phyloP scores from a whole-genome alignment of 2,888 invertebrate species.

The Chironomus riparius region DNA sequence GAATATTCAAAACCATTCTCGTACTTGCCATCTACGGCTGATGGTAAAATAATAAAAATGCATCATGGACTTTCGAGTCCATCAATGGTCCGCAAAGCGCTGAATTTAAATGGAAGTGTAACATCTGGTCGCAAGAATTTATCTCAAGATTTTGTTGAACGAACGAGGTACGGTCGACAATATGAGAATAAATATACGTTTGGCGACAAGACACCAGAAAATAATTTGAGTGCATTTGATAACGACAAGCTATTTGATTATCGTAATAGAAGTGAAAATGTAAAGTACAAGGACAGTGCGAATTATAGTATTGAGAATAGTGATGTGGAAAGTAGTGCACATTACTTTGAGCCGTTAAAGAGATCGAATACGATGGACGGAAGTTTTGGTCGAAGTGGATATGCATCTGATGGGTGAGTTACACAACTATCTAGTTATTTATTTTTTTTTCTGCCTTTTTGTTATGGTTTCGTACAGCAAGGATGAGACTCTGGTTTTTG shows the following conservation, averaged over 20 bases:
- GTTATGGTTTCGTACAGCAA: no score
- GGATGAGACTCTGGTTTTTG: no score
- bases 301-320: slow-evolving; percentile 6
- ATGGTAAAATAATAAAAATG: slow-evolving; percentile 50
- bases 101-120: slow-evolving; percentile 35
- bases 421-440: background rate
- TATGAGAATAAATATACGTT: slow-evolving; percentile 32
- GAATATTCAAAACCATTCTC: slow-evolving; percentile 83
- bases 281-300: slow-evolving; percentile 1
- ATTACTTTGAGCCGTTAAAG: slow-evolving; percentile 31
- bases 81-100: slow-evolving; percentile 69
- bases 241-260: slow-evolving; percentile 18
- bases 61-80: slow-evolving; percentile 73
- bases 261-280: slow-evolving; percentile 20
- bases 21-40: slow-evolving; percentile 49
- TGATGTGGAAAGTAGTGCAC: background rate
- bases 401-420: slow-evolving; percentile 25
- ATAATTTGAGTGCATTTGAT: slow-evolving; percentile 25
- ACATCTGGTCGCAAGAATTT: slow-evolving; percentile 35
- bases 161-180: slow-evolving; percentile 38
- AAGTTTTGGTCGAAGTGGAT: slow-evolving; percentile 32
- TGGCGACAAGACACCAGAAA: slow-evolving; percentile 30
- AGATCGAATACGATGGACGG: slow-evolving; percentile 35
- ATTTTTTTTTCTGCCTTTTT: no score
- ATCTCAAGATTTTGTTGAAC: slow-evolving; percentile 40